Conservation (phyloP, 2,888 invertebrate genomes). For the Folsomia candida region DNA sequence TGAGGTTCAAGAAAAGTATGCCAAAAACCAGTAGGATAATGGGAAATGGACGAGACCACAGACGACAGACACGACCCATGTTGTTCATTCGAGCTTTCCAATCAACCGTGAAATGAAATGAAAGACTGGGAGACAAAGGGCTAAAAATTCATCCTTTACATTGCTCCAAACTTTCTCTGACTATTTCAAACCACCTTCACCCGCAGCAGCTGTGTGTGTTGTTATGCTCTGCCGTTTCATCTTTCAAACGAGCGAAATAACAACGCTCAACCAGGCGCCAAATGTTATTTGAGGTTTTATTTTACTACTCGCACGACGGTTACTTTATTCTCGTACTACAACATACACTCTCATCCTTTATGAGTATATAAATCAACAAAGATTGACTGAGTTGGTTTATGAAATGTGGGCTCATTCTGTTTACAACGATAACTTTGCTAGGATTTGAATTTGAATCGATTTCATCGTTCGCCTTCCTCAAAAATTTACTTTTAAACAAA, state of each 20-base stretch:
- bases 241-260: conserved; percentile 1
- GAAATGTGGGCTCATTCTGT: no score
- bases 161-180: background rate
- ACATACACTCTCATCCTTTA: background rate
- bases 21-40: background rate
- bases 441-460: no score
- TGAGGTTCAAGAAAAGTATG: no score
- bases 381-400: no score
- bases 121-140: background rate
- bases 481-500: no score
- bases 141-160: conserved; percentile 12
- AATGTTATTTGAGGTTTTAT: background rate
- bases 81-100: conserved; percentile 10
- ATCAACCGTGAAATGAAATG: conserved; percentile 20
- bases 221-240: background rate
- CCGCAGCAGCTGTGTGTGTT: background rate
- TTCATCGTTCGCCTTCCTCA: no score
- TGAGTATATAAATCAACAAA: no score
- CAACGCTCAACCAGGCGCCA: background rate
- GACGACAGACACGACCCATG: background rate
- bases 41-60: background rate
- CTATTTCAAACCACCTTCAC: background rate
- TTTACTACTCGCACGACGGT: no score
- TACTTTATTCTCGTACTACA: no score
- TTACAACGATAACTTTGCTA: no score